Conservation (phyloP, 2,888 invertebrate species). For the Erebia aethiops region DNA sequence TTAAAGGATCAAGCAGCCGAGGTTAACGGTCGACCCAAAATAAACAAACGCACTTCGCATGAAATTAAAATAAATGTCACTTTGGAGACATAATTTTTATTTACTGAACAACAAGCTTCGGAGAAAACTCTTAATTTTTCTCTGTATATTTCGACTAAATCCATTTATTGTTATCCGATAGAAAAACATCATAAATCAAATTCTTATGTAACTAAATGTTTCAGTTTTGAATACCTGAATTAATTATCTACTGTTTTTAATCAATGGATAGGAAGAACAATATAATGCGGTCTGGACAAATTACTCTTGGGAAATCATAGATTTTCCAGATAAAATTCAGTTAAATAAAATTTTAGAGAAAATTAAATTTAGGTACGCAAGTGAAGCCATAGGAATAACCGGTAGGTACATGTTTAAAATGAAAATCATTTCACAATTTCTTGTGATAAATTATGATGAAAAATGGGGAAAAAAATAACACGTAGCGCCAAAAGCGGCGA, state of each 20-base stretch:
- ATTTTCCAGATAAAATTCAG: no score
- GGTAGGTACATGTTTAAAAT: no score
- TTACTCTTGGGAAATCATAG: no score
- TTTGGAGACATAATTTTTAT: not conserved
- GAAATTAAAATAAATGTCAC: constrained; percentile 17
- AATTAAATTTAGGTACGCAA: no score
- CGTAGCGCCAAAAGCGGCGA: not conserved
- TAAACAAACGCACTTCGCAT: not conserved
- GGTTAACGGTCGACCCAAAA: constrained; percentile 13
- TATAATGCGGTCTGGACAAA: no score
- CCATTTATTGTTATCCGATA: no score
- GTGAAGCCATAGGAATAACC: not conserved
- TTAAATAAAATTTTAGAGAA: no score
- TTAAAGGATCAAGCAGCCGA: constrained; percentile 10
- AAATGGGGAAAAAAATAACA: not conserved
- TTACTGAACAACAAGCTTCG: not conserved
- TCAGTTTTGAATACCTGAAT: no score
- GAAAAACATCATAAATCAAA: no score
- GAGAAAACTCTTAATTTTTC: not conserved
- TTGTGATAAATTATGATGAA: not conserved
- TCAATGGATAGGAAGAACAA: no score
- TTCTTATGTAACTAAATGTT: no score
- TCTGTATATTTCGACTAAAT: not conserved
- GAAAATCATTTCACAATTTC: not conserved
- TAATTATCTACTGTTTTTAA: no score